Conservation (phyloP, 2,797 vertebrate genomes). For the Artibeus lituratus region DNA sequence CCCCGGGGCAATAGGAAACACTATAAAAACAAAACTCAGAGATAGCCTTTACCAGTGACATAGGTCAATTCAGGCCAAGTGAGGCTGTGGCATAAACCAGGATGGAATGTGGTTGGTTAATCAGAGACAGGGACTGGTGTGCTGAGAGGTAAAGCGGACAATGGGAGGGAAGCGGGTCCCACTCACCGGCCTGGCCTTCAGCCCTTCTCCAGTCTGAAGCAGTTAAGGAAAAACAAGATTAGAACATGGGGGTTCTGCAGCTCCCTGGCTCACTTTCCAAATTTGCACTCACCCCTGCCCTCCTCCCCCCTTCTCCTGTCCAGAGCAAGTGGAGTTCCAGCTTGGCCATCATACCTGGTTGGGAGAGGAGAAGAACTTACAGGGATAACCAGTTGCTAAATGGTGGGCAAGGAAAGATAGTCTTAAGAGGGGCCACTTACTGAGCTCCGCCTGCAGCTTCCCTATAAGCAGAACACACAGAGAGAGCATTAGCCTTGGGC, state of each 20-base stretch:
- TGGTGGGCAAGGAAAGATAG: not conserved
- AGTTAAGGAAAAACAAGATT: conserved; percentile 33
- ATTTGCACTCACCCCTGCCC: not conserved
- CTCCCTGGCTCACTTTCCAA: not conserved
- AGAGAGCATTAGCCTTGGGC: not conserved
- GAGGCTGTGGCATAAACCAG: not conserved
- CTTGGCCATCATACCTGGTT: not conserved
- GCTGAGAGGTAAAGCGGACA: not conserved
- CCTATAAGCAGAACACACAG: conserved; percentile 49
- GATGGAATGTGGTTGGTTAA: not conserved
- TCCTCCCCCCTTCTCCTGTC: not conserved
- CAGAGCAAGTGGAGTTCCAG: not conserved
- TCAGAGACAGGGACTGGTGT: not conserved
- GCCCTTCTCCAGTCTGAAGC: conserved; percentile 70
- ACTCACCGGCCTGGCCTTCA: conserved; percentile 74
- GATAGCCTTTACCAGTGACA: not conserved
- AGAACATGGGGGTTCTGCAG: not conserved
- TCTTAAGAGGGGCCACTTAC: conserved; percentile 51
- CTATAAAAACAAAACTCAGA: not conserved
- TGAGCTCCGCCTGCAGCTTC: conserved; percentile 64
- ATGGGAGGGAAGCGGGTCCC: not conserved
- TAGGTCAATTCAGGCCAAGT: not conserved
- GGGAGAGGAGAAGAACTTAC: not conserved
- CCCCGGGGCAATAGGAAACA: not conserved
- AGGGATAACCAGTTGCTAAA: not conserved